Evolutionary conservation across 2,113 vertebrate species (phyloP), one percentile per base, ranked within the genome.

Genomic region (Rousettus leschenaultii): DNA sequence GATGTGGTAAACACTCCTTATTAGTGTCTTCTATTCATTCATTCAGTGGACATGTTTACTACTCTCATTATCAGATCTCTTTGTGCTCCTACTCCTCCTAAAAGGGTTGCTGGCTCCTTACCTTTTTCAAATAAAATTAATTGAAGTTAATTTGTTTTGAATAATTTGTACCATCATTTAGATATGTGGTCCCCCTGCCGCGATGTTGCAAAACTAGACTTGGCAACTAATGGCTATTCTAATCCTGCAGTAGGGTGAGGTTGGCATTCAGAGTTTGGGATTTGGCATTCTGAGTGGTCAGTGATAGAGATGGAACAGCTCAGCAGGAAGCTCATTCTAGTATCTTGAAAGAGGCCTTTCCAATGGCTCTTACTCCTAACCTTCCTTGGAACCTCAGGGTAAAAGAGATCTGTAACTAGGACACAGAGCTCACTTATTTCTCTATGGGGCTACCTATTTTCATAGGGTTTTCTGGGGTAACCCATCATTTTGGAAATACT

Each of bases 381-480:
- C 45, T 51, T n/a, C 45, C 9, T 48, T 9, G 35, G 24, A 91
- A 80, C 16, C 22, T 80, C 51, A 75, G 78, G 51, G 59, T 16
- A 35, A 59, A 66, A 35, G 73, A 84, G 68, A 73, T 22, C 48
- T 18, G 5, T 65, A 74, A 91, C 43, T 84, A 45, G 90, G 87
- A 80, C 78, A 55, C 12, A 18, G 26, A 22, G 22, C 71, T 66
- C 40, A 2, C 61, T 96, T 74, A 33, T 79, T 93, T 93, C 79
- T 89, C 79, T 43, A 10, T 26, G 40, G 73, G 89, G 53, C 61
- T 83, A 51, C 74, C 77, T 86, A 53, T 79, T 35, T 80, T 97
- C 30, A 30, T 61, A 95, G 87, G 66, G 61, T 86, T 97, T 97
- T 85, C 88, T 96, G 79, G 85, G 35, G 30, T 92, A 95, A 93